Evolutionary conservation across 2,888 invertebrate species (phyloP).

Genomic region (Blomia tropicalis): DNA sequence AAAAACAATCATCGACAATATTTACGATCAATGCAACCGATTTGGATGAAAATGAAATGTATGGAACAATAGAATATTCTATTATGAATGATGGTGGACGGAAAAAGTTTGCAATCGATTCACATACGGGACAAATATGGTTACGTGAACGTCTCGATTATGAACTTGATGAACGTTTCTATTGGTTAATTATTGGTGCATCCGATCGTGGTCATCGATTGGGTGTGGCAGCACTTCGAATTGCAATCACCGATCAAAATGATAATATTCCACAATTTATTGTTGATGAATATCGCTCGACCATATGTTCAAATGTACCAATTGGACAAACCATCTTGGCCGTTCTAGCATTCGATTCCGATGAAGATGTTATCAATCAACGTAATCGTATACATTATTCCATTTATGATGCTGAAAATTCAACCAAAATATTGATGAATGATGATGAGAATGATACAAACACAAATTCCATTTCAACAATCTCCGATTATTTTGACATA

Average conservation of each 20-base stretch:
- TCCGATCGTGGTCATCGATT: constrained; percentile 37
- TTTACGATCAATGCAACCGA: constrained; percentile 63
- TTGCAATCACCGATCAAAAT: constrained; percentile 35
- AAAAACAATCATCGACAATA: constrained; percentile 48
- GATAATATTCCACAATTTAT: constrained; percentile 36
- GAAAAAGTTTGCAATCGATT: constrained; percentile 37
- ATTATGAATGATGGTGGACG: constrained; percentile 35
- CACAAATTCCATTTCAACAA: constrained; percentile 4
- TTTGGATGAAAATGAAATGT: constrained; percentile 54
- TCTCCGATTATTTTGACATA: constrained; percentile 28
- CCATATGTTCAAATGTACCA: constrained; percentile 38
- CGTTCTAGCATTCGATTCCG: constrained; percentile 56
- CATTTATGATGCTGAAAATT: constrained; percentile 19
- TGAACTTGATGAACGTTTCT: constrained; percentile 33
- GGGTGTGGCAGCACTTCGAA: constrained; percentile 30
- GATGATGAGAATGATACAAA: neutral
- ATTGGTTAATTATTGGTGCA: constrained; percentile 35
- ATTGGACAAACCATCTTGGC: constrained; percentile 58
- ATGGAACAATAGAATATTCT: constrained; percentile 46
- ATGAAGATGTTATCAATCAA: constrained; percentile 40
- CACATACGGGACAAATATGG: constrained; percentile 37
- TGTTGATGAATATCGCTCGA: constrained; percentile 34
- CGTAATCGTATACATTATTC: constrained; percentile 21
- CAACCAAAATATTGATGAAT: too few relatives aligned
- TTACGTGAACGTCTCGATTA: constrained; percentile 33